Evolutionary conservation across 2,113 vertebrate genomes (phyloP), one percentile per base, ranked within the genome.

Genomic region (Poecile atricapillus): DNA sequence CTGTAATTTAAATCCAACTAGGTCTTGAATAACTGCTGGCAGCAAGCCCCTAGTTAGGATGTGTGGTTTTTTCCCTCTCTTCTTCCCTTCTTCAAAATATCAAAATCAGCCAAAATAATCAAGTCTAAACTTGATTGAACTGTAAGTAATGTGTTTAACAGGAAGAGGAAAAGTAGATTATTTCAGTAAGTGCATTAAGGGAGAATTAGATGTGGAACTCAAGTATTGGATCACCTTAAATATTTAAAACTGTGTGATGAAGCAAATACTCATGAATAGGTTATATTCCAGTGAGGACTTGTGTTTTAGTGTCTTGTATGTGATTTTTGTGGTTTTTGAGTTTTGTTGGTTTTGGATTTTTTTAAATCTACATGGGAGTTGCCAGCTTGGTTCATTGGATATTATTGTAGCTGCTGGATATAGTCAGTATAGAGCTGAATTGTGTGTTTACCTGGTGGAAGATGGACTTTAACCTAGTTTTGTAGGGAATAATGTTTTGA

Each of bases 11-110:
- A 83, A 83, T 95, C 76, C 33, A 93, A 0, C 91, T 80, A 90
- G 73, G 93, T 95, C 74, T 96, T 91, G 64, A 87, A 63, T 70
- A 94, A 81, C 94, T 97, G 97, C 94, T 97, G 97, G 80, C 78
- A 96, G 96, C 56, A 83, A 77, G 64, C 95, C 83, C 80, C 90
- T 77, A 27, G 68, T 76, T 94, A 81, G 50, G 79, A 92, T 89
- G 13, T 4, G 10, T 15, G 9, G 0, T 0, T 23, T 59, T 35
- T 50, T 39, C 7, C 23, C 35, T 46, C 33, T 31, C 31, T 1
- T 4, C 35, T 64, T 76, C 30, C 14, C 25, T 67, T 91, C 55
- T 80, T 63, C 55, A 75, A 90, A 96, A 83, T 46, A 77, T 14
- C 87, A 31, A 94, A 73, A 93, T 89, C 50, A 91, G 74, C 47